Evolutionary conservation across 2,113 vertebrate species (phyloP), one percentile per base, ranked within the genome.

Genomic region (Falco punctatus): DNA sequence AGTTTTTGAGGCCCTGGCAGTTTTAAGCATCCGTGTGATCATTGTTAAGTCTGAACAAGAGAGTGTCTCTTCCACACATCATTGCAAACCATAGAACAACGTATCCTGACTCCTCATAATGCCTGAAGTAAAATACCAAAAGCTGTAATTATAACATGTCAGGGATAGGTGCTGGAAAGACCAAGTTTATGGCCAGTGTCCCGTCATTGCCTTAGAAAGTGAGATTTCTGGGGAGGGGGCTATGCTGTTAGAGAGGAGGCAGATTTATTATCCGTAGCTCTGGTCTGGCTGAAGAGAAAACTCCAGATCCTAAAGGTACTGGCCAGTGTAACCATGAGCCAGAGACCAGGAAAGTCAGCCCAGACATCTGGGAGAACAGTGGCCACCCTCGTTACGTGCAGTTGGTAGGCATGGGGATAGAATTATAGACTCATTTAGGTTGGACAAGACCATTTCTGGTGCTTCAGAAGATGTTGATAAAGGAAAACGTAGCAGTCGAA

Each of bases 21-120:
- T 67, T 69, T 46, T 54, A 1, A 2, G 24, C 33, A 26, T 70
- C 28, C 1, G 2, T 5, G 2, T 21, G 21, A 40, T 33, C 33
- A n/a, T 40, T 35, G 7, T 38, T 69, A 52, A 54, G 30, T 70
- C n/a, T 55, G 24, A 54, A 30, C 5, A 40, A 22, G 26, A 75
- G 21, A 64, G 16, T 10, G 1, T 32, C 28, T 48, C 24, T 40
- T 80, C 33, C 27, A 40, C 5, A n/a, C 12, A 33, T 48, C 28
- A 40, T 48, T 80, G 66, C n/a, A 72, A 49, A 62, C n/a, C 17
- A 9, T 19, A 48, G 15, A 74, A 52, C 22, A 46, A 32, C 17
- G 66, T 44, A 28, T 32, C 32, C 33, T 75, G 46, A 38, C 13
- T 44, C 32, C 44, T 74, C 22, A 26, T 27, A 74, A 44, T 51